phyloP scores from a whole-genome alignment of 2,113 vertebrate species.

The Symphodus melops region DNA sequence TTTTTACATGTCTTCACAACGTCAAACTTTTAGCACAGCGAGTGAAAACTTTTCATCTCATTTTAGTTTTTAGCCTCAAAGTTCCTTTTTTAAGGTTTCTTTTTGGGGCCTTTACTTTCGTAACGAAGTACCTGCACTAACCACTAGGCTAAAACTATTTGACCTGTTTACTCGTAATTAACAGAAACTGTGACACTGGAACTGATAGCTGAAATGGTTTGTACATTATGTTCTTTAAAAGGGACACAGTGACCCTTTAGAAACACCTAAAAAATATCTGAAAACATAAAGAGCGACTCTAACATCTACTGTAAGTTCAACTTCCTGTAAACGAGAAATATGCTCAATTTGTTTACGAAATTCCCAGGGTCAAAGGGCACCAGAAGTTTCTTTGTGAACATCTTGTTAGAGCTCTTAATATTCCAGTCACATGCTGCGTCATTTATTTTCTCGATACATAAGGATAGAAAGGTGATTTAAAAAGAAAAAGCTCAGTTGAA shows the following conservation, averaged over 20 bases:
- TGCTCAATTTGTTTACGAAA: not conserved
- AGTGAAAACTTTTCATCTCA: no score
- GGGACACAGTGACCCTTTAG: not conserved
- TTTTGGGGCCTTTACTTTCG: no score
- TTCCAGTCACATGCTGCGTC: not conserved
- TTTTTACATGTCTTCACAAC: not conserved
- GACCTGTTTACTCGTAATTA: no score
- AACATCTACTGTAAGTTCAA: not conserved
- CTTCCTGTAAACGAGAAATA: not conserved
- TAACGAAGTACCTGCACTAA: no score
- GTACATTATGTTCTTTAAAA: not conserved
- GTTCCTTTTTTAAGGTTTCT: no score
- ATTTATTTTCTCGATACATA: slow-evolving; percentile 8
- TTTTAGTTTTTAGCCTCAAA: no score
- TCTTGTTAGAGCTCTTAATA: not conserved
- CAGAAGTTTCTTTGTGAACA: not conserved
- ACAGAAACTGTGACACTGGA: not conserved
- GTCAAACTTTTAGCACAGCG: not conserved
- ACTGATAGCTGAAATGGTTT: slow-evolving; percentile 7
- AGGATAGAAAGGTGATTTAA: slow-evolving; percentile 29
- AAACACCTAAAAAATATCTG: no score
- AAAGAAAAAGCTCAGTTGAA: slow-evolving; percentile 14
- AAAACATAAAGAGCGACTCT: not conserved
- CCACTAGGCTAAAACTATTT: no score
- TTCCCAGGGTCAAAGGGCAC: not conserved